Conservation (phyloP, 2,113 vertebrate species). For the Symphodus melops region DNA sequence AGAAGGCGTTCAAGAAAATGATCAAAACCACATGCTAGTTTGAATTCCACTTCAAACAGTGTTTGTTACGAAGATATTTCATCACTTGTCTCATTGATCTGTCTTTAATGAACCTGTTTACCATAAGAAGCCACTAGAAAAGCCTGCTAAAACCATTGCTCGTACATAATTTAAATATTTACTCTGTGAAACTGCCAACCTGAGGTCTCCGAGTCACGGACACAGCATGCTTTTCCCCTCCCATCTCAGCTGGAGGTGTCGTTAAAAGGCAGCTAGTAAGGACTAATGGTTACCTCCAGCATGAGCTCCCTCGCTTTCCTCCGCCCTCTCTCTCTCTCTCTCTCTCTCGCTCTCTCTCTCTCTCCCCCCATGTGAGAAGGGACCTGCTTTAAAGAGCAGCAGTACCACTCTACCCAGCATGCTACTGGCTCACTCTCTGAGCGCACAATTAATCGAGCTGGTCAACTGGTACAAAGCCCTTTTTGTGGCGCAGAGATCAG, state of each 20-base stretch:
- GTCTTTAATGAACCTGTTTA: not conserved
- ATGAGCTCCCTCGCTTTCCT: constrained; percentile 32
- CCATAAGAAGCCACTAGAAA: constrained; percentile 19
- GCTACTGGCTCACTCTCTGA: constrained; percentile 47
- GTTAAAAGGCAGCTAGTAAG: constrained; percentile 45
- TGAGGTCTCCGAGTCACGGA: constrained; percentile 21
- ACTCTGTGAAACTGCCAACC: not conserved
- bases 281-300: constrained; percentile 46
- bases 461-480: constrained; percentile 76
- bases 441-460: constrained; percentile 66
- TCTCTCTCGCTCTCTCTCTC: constrained; percentile 33
- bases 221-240: constrained; percentile 27
- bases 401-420: constrained; percentile 36
- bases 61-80: not conserved
- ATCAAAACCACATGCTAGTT: too few species aligned
- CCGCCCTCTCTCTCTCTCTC: constrained; percentile 29
- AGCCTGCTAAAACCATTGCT: constrained; percentile 12
- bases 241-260: constrained; percentile 36
- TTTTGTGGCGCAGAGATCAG: constrained; percentile 37
- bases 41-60: not conserved
- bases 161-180: constrained; percentile 49
- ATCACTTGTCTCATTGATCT: constrained; percentile 19
- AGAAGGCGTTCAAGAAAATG: too few species aligned
- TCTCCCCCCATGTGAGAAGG: constrained; percentile 36
- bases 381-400: constrained; percentile 50